Percentiles rank a stretch among this genome's conserved stretches.
Conservation (phyloP, 2,797 vertebrate species). For the Acipenser transmontanus region DNA sequence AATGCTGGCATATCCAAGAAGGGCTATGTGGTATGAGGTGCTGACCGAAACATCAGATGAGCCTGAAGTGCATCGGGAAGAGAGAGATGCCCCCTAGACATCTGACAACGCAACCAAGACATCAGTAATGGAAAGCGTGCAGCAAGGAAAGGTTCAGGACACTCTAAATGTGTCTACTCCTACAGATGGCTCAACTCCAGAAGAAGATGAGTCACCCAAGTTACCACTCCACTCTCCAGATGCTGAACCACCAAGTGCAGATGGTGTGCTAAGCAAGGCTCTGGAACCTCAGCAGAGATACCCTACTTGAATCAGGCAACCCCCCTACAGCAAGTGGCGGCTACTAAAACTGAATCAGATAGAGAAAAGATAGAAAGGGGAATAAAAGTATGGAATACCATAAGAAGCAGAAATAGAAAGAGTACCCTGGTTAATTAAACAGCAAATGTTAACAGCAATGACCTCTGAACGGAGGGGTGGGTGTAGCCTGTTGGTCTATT, state of each 20-base stretch:
- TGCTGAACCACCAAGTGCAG: not conserved
- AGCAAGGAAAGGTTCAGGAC: not conserved
- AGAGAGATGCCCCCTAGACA: not conserved
- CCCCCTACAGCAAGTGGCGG: not conserved
- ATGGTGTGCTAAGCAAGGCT: not conserved
- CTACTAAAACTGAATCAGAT: not conserved
- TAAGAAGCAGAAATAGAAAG: not conserved
- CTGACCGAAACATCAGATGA: no score
- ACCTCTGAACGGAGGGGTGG: not conserved
- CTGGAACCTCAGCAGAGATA: no score
- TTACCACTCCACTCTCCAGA: not conserved
- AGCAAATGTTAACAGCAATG: not conserved
- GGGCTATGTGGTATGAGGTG: not conserved
- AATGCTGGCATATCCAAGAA: not conserved
- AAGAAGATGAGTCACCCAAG: not conserved
- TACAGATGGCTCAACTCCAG: not conserved
- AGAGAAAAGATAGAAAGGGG: not conserved
- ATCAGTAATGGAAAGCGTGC: not conserved
- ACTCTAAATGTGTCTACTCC: not conserved
- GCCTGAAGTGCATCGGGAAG: not conserved
- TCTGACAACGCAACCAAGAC: not conserved
- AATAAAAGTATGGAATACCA: not conserved
- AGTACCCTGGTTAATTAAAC: not conserved
- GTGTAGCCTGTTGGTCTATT: not conserved
- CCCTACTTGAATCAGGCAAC: no score